phyloP scores from a whole-genome alignment of 2,888 invertebrate species.

The Gisinianus flammeolus region DNA sequence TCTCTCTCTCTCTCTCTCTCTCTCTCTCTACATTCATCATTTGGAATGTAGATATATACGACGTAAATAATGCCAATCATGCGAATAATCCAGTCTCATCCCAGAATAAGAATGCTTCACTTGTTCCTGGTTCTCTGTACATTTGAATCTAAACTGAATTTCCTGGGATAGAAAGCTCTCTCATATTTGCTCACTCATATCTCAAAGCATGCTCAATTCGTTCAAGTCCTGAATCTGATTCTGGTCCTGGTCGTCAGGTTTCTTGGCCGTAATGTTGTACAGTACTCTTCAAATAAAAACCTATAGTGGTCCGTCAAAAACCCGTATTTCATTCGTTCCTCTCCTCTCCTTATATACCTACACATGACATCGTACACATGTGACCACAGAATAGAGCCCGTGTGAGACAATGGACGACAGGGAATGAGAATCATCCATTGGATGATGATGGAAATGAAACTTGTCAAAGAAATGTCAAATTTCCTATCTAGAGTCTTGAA shows the following conservation, averaged over 20 bases:
- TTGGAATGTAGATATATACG: slow-evolving; percentile 3
- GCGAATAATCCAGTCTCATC: slow-evolving; percentile 30
- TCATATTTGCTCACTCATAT: background rate
- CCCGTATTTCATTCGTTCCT: no score
- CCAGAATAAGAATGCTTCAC: background rate
- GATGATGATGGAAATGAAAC: no score
- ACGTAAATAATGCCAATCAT: slow-evolving; percentile 4
- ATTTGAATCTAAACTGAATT: background rate
- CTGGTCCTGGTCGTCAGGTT: background rate
- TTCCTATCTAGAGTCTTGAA: no score
- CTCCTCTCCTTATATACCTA: no score
- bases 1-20: no score
- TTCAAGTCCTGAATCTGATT: background rate
- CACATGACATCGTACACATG: no score
- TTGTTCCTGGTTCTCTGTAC: background rate
- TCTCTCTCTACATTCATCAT: no score
- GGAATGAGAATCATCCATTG: no score
- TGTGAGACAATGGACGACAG: no score
- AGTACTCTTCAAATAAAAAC: background rate
- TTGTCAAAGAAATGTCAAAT: no score
- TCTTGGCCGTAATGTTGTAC: background rate
- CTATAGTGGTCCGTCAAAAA: background rate
- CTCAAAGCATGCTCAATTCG: no score
- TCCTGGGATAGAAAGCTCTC: background rate
- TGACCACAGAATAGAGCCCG: no score